Evolutionary conservation across 2,113 vertebrate species (phyloP).

Genomic region (Albula goreensis): DNA sequence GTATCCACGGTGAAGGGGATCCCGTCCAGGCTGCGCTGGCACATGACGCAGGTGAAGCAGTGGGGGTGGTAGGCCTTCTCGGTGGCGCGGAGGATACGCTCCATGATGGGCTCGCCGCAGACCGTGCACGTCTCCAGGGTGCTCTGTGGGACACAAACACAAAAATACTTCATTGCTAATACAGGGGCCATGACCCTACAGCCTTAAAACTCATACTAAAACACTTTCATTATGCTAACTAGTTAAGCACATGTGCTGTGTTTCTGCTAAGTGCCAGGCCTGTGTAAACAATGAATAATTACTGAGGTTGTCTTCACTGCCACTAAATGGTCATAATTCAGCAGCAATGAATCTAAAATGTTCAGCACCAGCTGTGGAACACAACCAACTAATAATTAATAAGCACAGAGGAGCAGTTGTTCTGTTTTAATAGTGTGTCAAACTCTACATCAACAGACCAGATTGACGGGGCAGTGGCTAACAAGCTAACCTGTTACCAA

Average conservation of each 20-base stretch:
- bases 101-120: constrained; percentile 95
- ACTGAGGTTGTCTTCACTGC: too few relatives aligned
- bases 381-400: too few relatives aligned
- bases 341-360: background rate
- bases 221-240: too few relatives aligned
- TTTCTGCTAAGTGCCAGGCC: too few relatives aligned
- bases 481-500: background rate
- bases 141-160: constrained; percentile 70
- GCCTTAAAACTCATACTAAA: too few relatives aligned
- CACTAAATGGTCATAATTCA: background rate
- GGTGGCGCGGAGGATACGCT: constrained; percentile 92
- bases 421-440: background rate
- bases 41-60: constrained; percentile 97
- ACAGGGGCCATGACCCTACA: too few relatives aligned
- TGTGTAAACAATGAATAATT: too few relatives aligned
- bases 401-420: too few relatives aligned
- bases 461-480: background rate
- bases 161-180: too few relatives aligned
- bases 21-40: constrained; percentile 91
- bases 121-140: constrained; percentile 94
- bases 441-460: background rate
- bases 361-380: too few relatives aligned
- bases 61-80: constrained; percentile 97
- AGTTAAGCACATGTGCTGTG: too few relatives aligned
- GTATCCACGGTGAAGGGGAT: constrained; percentile 96